phyloP scores from a whole-genome alignment of 2,113 vertebrate genomes.

The Cariama cristata region DNA sequence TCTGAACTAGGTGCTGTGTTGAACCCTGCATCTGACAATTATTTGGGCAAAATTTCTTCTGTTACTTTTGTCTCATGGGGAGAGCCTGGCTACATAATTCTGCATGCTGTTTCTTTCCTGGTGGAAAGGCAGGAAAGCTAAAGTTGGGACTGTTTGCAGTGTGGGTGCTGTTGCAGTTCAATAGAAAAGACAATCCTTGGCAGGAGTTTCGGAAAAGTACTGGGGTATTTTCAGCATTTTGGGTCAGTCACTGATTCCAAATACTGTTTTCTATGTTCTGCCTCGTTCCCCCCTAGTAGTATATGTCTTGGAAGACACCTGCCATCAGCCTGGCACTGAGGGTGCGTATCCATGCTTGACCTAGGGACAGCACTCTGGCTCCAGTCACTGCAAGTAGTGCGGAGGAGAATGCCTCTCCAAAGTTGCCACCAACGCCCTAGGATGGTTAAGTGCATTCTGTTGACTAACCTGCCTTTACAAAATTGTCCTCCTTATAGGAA shows the following conservation, averaged over 20 bases:
- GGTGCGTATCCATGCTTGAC: accelerated
- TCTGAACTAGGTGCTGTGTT: not conserved
- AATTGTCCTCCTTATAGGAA: not conserved
- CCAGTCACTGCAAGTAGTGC: accelerated
- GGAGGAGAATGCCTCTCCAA: not conserved
- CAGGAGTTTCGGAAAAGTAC: not conserved
- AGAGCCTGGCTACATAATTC: not conserved
- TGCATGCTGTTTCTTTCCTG: not conserved
- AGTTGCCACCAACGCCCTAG: not conserved
- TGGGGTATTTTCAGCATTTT: not conserved
- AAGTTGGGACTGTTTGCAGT: not conserved
- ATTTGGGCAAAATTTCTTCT: not conserved
- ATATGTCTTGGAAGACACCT: not conserved
- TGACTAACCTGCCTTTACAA: not conserved
- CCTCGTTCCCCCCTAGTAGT: accelerated
- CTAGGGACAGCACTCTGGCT: not conserved
- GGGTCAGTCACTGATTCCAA: not conserved
- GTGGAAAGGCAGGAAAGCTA: not conserved
- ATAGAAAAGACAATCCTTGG: not conserved
- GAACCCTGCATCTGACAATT: not conserved
- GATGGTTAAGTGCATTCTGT: not conserved
- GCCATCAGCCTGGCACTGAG: not conserved
- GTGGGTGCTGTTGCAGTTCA: not conserved
- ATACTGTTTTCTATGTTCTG: not conserved
- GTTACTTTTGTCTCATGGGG: not conserved